Conservation (phyloP, 2,797 vertebrate species). For the Parotocinclus haroldoi region DNA sequence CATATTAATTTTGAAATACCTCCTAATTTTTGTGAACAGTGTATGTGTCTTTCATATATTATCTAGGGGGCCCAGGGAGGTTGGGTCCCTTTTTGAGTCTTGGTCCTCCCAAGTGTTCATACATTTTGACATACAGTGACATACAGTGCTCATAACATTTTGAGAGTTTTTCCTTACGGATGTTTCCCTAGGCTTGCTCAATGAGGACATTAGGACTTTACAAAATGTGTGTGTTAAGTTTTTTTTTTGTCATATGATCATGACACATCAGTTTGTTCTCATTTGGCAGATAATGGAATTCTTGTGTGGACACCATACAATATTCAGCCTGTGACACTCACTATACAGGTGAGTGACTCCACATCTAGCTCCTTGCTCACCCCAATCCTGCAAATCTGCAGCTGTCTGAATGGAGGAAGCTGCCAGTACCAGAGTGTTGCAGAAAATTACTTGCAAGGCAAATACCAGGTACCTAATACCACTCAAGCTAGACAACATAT, state of each 20-base stretch:
- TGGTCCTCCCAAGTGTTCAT: no score
- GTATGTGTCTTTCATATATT: no score
- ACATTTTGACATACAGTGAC: no score
- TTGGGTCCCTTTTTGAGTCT: no score
- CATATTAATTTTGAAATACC: no score
- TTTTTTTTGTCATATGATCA: not conserved
- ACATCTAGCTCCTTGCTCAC: constrained; percentile 68
- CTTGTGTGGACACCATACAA: constrained; percentile 69
- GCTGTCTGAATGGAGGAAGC: constrained; percentile 75
- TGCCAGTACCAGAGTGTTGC: constrained; percentile 69
- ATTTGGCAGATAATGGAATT: constrained; percentile 60
- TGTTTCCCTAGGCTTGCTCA: no score
- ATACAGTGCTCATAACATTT: no score
- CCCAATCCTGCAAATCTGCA: constrained; percentile 71
- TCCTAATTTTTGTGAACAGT: no score
- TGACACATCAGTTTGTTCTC: not conserved
- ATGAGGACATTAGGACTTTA: no score
- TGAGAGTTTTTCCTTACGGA: no score
- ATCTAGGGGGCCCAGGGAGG: no score
- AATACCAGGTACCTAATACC: constrained; percentile 68
- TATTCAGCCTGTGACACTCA: constrained; percentile 63
- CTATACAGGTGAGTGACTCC: constrained; percentile 67
- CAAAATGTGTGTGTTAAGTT: not conserved
- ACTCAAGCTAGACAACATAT: not conserved
- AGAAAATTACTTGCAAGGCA: constrained; percentile 69